Evolutionary conservation across 2,113 vertebrate species (phyloP).

Genomic region (Corvus cornix): DNA sequence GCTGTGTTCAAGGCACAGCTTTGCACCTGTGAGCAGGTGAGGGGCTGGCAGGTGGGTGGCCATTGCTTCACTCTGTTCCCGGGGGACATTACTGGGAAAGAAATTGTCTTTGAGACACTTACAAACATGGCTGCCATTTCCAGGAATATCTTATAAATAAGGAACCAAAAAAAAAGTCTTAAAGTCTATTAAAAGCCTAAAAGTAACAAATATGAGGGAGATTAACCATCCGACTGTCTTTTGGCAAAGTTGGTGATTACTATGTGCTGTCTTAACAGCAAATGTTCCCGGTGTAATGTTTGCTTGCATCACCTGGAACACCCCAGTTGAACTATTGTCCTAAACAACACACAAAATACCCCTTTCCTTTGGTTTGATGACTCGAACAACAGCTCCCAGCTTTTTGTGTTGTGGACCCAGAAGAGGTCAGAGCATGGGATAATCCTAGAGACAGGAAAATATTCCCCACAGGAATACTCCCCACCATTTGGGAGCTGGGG

Average conservation of each 20-base stretch:
- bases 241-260: neutral
- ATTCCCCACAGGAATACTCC: neutral
- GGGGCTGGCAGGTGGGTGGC: neutral
- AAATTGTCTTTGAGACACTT: neutral
- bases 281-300: neutral
- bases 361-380: neutral
- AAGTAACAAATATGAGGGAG: neutral
- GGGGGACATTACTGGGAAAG: neutral
- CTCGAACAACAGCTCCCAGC: neutral
- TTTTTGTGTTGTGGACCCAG: fast-evolving
- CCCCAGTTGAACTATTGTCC: neutral
- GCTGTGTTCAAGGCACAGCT: neutral
- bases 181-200: neutral
- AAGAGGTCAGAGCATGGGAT: neutral
- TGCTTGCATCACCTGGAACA: neutral
- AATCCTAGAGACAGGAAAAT: neutral
- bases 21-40: neutral
- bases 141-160: neutral
- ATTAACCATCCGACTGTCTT: neutral
- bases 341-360: neutral
- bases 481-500: neutral
- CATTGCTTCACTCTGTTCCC: neutral
- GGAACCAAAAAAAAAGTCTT: neutral
- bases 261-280: neutral
- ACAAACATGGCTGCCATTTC: neutral